A percentile compares a stretch with the other conserved stretches of the same genome.
These are phyloP conservation scores for Rotaria macrura DNA, from an alignment of 2,888 invertebrate species.

Conservation along the genomic window DNA sequence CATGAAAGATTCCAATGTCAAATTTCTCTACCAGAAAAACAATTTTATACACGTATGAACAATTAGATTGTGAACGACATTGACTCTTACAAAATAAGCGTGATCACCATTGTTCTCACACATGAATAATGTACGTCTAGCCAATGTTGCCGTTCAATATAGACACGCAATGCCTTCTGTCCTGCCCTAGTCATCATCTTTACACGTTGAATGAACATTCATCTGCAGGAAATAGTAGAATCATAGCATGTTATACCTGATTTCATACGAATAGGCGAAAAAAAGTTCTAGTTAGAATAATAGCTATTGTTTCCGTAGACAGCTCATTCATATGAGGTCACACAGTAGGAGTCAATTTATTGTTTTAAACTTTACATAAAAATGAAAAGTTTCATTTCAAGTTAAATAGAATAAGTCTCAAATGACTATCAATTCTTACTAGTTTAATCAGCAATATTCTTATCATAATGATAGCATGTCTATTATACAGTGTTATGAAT, in stretches of 20 bases:
- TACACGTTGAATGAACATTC: not conserved
- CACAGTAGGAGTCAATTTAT: not conserved
- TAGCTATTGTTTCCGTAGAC: too few species aligned
- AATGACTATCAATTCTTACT: not conserved
- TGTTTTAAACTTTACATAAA: not conserved
- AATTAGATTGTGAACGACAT: not conserved
- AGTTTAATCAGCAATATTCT: not conserved
- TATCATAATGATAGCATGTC: not conserved
- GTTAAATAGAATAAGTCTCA: not conserved
- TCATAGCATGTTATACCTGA: not conserved
- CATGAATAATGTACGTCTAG: not conserved
- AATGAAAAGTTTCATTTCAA: not conserved
- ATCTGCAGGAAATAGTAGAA: not conserved
- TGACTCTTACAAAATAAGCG: not conserved
- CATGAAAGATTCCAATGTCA: not conserved
- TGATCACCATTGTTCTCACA: constrained; percentile 6
- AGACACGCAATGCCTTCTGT: not conserved
- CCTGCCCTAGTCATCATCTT: not conserved
- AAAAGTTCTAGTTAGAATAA: too few species aligned
- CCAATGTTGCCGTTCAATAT: not conserved
- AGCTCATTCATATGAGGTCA: not conserved
- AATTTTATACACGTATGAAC: not conserved
- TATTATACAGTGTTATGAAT: not conserved
- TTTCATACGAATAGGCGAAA: not conserved
- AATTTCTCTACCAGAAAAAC: not conserved